These are phyloP conservation scores for Trachelus iudaicus DNA, from an alignment of 2,888 invertebrate genomes.

Conservation along the genomic window DNA sequence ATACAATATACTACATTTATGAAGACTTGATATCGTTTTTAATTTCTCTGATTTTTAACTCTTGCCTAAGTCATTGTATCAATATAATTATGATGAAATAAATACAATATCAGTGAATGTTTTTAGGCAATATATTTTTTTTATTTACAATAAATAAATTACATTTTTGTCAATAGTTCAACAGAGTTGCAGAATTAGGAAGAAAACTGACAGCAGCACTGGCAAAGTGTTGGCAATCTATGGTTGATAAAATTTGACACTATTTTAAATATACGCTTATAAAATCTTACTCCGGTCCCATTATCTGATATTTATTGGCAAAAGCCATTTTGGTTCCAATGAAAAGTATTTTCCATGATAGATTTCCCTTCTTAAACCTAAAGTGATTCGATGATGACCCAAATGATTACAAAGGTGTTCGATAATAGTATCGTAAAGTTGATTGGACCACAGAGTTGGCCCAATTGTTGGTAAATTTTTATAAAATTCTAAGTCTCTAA, in stretches of 20 bases:
- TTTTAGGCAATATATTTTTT: slow-evolving; percentile 54
- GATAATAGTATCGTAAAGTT: background rate
- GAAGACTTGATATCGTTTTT: background rate
- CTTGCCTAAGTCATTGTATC: background rate
- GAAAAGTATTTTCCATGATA: slow-evolving; percentile 25
- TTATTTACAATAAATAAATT: slow-evolving; percentile 62
- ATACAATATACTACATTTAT: background rate
- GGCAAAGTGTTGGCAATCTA: slow-evolving; percentile 41
- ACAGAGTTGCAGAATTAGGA: slow-evolving; percentile 48
- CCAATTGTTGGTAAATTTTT: slow-evolving; percentile 36
- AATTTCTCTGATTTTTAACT: background rate
- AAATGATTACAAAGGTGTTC: slow-evolving; percentile 2
- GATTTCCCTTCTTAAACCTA: slow-evolving; percentile 16
- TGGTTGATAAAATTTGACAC: slow-evolving; percentile 37
- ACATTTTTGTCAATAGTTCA: slow-evolving; percentile 52
- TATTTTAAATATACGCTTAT: slow-evolving; percentile 41
- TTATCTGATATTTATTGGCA: slow-evolving; percentile 48
- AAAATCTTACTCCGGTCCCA: slow-evolving; percentile 55
- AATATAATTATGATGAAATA: background rate
- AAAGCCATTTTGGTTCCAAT: slow-evolving; percentile 42
- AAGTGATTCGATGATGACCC: slow-evolving; percentile 1
- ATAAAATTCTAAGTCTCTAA: slow-evolving; percentile 41
- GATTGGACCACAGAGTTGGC: background rate
- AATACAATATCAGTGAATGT: background rate
- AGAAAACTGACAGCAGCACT: slow-evolving; percentile 37